Conservation (phyloP, 2,113 vertebrate genomes). For the Pagrus major region DNA sequence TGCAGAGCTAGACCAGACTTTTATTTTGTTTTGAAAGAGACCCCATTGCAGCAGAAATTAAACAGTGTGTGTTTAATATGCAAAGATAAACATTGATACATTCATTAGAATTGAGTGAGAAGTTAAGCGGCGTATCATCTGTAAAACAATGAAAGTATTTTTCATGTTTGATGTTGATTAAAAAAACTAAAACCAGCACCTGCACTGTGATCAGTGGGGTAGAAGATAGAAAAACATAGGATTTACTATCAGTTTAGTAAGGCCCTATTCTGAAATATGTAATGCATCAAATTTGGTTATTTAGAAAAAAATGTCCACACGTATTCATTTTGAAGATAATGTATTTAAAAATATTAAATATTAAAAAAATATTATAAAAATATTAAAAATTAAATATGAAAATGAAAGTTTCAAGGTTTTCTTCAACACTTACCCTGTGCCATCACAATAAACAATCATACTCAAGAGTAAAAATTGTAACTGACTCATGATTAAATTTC, state of each 20-base stretch:
- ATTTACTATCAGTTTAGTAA: neutral
- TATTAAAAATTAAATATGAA: neutral
- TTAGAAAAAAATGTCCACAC: too few relatives aligned
- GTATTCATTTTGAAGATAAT: neutral
- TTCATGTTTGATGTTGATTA: neutral
- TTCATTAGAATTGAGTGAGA: neutral
- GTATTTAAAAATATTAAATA: too few relatives aligned
- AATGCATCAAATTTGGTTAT: neutral
- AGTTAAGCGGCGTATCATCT: neutral
- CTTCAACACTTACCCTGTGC: neutral
- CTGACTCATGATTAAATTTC: slow-evolving; percentile 1
- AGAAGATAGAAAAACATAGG: neutral
- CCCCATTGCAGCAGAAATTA: too few relatives aligned
- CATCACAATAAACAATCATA: slow-evolving; percentile 4
- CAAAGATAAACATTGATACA: neutral
- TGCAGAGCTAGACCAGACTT: too few relatives aligned
- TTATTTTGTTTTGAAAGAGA: too few relatives aligned
- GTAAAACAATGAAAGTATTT: neutral
- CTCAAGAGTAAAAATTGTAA: neutral
- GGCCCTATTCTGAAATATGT: neutral
- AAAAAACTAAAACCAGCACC: neutral
- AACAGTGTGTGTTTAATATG: too few relatives aligned
- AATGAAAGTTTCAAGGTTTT: neutral
- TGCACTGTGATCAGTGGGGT: too few relatives aligned
- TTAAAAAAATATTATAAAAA: too few relatives aligned